phyloP scores from a whole-genome alignment of 1,140 invertebrate species.

The Formica selysi region DNA sequence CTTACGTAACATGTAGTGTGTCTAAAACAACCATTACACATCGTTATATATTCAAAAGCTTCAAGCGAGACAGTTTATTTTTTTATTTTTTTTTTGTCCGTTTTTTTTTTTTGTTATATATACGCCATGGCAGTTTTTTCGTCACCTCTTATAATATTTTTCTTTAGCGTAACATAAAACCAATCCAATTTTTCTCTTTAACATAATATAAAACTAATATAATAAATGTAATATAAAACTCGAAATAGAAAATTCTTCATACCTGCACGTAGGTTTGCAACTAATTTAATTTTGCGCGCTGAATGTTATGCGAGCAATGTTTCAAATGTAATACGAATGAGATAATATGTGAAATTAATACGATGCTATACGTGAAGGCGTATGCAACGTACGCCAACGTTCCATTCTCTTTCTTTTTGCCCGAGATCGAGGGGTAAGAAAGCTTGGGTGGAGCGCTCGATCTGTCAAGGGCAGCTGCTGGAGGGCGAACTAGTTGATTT shows the following conservation, averaged over 20 bases:
- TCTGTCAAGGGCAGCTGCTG: conserved; percentile 70
- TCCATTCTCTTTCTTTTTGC: conserved; percentile 34
- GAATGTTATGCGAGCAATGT: background rate
- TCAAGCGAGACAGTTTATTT: background rate
- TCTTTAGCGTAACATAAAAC: background rate
- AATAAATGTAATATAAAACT: background rate
- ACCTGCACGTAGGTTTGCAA: background rate
- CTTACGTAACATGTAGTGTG: background rate
- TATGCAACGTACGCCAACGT: conserved; percentile 26
- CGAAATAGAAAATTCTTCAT: conserved; percentile 18
- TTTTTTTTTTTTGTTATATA: background rate
- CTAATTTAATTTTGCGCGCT: conserved; percentile 11
- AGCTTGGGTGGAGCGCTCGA: conserved; percentile 59
- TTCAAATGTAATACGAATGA: background rate
- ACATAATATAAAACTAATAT: background rate
- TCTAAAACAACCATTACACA: conserved; percentile 29
- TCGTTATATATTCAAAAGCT: conserved; percentile 52
- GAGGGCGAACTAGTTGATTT: conserved; percentile 72
- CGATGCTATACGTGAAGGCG: conserved; percentile 8
- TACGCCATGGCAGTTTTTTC: conserved; percentile 5
- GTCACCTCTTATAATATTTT: background rate
- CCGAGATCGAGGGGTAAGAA: conserved; percentile 47
- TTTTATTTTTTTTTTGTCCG: background rate
- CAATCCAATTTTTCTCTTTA: conserved; percentile 32
- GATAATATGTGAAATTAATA: conserved; percentile 51